These are phyloP conservation scores for Phainopepla nitens DNA, from an alignment of 2,113 vertebrate species.

Conservation along the genomic window DNA sequence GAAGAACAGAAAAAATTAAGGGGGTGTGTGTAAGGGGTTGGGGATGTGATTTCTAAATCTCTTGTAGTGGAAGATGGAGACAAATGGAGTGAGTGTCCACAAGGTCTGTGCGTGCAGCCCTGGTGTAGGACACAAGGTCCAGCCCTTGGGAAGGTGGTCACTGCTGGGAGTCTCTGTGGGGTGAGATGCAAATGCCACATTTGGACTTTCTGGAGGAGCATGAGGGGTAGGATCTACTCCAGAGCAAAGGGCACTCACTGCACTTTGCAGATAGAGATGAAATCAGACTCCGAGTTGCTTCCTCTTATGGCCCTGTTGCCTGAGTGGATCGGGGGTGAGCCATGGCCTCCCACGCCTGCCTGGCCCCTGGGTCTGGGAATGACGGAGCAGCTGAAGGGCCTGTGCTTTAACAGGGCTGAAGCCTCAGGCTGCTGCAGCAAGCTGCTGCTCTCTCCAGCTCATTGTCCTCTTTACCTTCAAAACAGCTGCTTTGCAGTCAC, in stretches of 20 bases:
- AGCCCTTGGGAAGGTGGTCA: rapidly evolving
- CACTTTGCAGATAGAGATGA: background rate
- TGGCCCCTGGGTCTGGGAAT: rapidly evolving
- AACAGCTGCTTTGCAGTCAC: background rate
- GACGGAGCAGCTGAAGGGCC: background rate
- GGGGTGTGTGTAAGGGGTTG: no score
- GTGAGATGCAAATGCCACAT: rapidly evolving
- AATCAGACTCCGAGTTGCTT: background rate
- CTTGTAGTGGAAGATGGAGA: background rate
- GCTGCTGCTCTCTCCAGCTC: background rate
- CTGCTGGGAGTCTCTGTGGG: background rate
- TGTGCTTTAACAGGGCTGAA: background rate
- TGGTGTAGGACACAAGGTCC: background rate
- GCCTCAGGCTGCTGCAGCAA: background rate
- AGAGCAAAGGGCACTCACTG: background rate
- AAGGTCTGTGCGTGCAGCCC: background rate
- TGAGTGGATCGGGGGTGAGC: background rate
- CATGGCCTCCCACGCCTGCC: background rate
- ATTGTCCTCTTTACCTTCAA: background rate
- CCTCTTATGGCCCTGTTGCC: background rate
- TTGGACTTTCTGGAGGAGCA: rapidly evolving
- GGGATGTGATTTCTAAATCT: background rate
- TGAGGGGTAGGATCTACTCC: background rate
- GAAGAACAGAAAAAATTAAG: background rate
- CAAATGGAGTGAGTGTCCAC: background rate